A percentile compares a stretch with the other conserved stretches of the same genome.
phyloP scores from a whole-genome alignment of 2,888 invertebrate genomes.

The Parnassius mnemosyne region DNA sequence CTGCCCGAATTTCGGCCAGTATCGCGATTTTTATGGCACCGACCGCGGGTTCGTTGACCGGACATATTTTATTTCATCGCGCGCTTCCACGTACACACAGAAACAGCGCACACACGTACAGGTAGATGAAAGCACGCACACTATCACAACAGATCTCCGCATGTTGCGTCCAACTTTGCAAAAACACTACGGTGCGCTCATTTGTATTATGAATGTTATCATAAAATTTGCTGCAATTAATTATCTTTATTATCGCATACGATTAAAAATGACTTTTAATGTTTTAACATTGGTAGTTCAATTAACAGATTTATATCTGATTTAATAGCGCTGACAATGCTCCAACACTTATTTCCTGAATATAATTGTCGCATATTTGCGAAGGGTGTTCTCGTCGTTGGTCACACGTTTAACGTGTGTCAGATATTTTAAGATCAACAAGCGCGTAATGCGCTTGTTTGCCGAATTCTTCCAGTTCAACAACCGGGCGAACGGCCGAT shows the following conservation, averaged over 20 bases:
- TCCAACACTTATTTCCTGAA: constrained; percentile 21
- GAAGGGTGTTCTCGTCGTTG: constrained; percentile 17
- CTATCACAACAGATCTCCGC: constrained; percentile 55
- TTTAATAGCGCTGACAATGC: constrained; percentile 21
- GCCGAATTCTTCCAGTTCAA: constrained; percentile 80
- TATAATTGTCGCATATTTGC: constrained; percentile 24
- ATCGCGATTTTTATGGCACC: constrained; percentile 80
- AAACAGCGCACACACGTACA: constrained; percentile 61
- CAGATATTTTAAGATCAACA: constrained; percentile 64
- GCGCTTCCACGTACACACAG: constrained; percentile 79
- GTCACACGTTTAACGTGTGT: constrained; percentile 46
- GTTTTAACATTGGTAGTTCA: constrained; percentile 22
- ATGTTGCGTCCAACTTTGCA: constrained; percentile 70
- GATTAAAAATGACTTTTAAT: constrained; percentile 30
- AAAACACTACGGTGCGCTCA: constrained; percentile 63
- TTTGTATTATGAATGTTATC: constrained; percentile 64
- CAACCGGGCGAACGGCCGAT: constrained; percentile 74
- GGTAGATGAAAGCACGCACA: constrained; percentile 56
- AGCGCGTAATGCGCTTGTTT: constrained; percentile 72
- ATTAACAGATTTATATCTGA: constrained; percentile 23
- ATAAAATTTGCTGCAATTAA: constrained; percentile 55
- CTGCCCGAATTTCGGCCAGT: constrained; percentile 74
- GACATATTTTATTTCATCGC: constrained; percentile 81
- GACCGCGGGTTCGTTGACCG: constrained; percentile 77
- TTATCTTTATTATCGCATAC: constrained; percentile 51